These are phyloP conservation scores for Neodontobutis hainanensis DNA, from an alignment of 2,113 vertebrate genomes.

Conservation along the genomic window DNA sequence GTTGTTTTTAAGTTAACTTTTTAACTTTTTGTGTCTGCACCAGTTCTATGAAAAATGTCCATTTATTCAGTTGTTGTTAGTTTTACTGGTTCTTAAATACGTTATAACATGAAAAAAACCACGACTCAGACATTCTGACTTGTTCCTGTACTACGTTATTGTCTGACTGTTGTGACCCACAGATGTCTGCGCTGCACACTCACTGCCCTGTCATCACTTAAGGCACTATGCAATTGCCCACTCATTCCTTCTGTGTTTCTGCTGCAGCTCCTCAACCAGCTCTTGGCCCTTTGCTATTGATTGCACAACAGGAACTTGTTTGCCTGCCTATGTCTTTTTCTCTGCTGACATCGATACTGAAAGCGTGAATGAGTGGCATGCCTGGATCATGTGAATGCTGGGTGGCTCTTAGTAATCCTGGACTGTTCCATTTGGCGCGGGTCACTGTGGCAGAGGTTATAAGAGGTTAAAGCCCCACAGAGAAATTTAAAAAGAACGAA, in stretches of 20 bases:
- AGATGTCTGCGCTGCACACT: constrained; percentile 21
- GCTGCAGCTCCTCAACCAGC: not conserved
- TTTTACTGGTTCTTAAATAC: no score
- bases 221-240: not conserved
- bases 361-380: constrained; percentile 62
- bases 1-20: no score
- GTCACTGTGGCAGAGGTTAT: constrained; percentile 48
- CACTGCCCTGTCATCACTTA: constrained; percentile 4
- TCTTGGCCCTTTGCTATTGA: not conserved
- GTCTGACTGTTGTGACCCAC: constrained; percentile 13
- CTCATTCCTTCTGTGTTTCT: constrained; percentile 2
- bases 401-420: constrained; percentile 57
- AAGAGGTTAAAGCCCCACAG: constrained; percentile 25
- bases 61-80: no score
- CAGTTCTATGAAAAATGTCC: no score
- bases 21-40: no score
- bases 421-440: constrained; percentile 50
- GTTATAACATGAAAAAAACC: no score
- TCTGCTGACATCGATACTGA: constrained; percentile 66
- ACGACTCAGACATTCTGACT: no score
- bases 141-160: not conserved
- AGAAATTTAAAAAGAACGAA: constrained; percentile 15
- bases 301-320: constrained; percentile 61
- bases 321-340: constrained; percentile 36
- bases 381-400: constrained; percentile 64